A percentile compares a stretch with the other conserved stretches of the same genome.
Conservation (phyloP, 2,113 vertebrate genomes). For the Myotis davidii region DNA sequence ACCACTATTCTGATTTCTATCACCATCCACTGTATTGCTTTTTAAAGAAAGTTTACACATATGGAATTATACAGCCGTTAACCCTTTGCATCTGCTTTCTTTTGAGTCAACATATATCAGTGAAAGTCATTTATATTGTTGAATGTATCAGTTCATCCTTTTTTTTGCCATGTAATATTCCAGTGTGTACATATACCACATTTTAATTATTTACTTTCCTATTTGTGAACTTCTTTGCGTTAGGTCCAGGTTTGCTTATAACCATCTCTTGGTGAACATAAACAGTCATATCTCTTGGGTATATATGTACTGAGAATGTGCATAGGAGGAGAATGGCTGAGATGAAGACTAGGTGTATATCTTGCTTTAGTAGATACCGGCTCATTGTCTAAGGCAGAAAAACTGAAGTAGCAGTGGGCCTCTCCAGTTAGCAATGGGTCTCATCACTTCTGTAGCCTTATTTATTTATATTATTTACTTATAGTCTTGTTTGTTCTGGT, state of each 20-base stretch:
- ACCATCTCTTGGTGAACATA: neutral
- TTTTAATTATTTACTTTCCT: constrained; percentile 2
- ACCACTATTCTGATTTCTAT: neutral
- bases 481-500: neutral
- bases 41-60: neutral
- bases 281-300: neutral
- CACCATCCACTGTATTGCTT: neutral
- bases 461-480: neutral
- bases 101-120: neutral
- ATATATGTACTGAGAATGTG: neutral
- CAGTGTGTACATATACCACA: neutral
- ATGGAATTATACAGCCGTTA: neutral
- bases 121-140: neutral
- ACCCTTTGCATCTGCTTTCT: neutral
- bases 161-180: neutral
- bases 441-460: neutral
- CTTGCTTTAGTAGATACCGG: neutral
- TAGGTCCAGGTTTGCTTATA: neutral
- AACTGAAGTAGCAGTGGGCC: neutral
- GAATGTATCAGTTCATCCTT: neutral
- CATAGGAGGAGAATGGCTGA: neutral
- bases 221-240: neutral
- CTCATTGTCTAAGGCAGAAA: neutral
- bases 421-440: neutral
- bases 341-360: neutral